Percentiles rank a stretch among this genome's conserved stretches.
Evolutionary conservation across 2,888 invertebrate species (phyloP).

Genomic region (Helicoverpa assulta): DNA sequence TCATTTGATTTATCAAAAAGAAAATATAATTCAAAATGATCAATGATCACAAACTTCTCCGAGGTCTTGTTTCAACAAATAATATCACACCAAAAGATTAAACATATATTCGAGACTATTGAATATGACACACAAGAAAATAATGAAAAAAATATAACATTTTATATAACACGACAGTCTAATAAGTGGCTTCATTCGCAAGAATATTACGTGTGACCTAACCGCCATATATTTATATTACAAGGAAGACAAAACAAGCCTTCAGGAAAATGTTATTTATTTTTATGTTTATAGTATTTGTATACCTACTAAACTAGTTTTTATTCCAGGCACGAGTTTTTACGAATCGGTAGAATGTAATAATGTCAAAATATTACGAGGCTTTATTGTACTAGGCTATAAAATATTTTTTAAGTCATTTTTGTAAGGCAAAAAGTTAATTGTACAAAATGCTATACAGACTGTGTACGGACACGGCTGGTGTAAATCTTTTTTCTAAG

Average conservation of each 20-base stretch:
- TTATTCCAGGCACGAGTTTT: constrained; percentile 6
- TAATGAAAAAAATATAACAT: background rate
- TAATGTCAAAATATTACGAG: background rate
- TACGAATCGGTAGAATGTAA: constrained; percentile 4
- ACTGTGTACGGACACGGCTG: too few species aligned
- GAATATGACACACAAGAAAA: background rate
- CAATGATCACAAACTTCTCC: too few species aligned
- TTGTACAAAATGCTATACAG: background rate
- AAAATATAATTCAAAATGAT: too few species aligned
- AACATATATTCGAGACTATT: too few species aligned
- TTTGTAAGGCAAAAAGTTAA: background rate
- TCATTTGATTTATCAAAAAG: too few species aligned
- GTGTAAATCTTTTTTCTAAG: too few species aligned
- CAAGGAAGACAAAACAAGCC: constrained; percentile 27
- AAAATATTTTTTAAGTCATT: background rate
- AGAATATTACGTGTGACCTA: background rate
- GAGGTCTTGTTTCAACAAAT: too few species aligned
- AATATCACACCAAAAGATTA: too few species aligned
- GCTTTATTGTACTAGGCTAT: background rate
- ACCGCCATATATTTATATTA: constrained; percentile 30
- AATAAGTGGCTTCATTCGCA: background rate
- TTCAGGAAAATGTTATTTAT: constrained; percentile 20
- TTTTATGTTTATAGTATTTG: constrained; percentile 29
- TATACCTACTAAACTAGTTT: constrained; percentile 27
- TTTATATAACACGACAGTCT: background rate